A percentile compares a stretch with the other conserved stretches of the same genome.
phyloP scores from a whole-genome alignment of 2,113 vertebrate species.

The Sminthopsis crassicaudata region DNA sequence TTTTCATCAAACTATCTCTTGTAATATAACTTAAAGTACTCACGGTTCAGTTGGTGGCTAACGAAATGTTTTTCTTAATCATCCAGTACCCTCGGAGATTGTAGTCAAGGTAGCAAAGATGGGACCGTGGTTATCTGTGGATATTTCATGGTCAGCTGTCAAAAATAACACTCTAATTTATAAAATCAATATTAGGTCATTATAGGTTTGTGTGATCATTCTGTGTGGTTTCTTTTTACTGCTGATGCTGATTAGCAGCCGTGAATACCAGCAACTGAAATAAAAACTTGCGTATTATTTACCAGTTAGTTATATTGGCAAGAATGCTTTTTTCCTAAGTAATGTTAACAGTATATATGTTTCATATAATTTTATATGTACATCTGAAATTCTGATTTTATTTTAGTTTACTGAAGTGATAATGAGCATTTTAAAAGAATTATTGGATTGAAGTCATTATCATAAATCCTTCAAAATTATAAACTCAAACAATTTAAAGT shows the following conservation, averaged over 20 bases:
- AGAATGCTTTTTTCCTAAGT: too few species aligned
- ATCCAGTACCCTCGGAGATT: neutral
- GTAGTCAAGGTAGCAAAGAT: neutral
- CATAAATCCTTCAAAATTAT: neutral
- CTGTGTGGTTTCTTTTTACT: too few species aligned
- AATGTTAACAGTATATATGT: neutral
- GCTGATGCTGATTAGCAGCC: neutral
- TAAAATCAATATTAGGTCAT: neutral
- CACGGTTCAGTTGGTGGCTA: too few species aligned
- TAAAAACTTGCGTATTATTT: neutral
- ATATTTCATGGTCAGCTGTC: neutral
- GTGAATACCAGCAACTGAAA: neutral
- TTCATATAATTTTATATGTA: neutral
- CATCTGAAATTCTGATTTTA: neutral
- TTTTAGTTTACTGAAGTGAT: neutral
- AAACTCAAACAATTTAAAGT: neutral
- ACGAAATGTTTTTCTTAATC: too few species aligned
- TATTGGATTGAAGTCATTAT: neutral
- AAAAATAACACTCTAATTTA: neutral
- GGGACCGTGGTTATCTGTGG: neutral
- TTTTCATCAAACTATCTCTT: too few species aligned
- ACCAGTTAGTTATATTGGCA: too few species aligned
- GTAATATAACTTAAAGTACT: too few species aligned
- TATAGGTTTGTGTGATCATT: neutral
- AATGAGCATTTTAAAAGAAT: neutral